Percentiles rank a stretch among this genome's conserved stretches.
Evolutionary conservation across 1,140 invertebrate species (phyloP).

Genomic region (Streblospio benedicti): DNA sequence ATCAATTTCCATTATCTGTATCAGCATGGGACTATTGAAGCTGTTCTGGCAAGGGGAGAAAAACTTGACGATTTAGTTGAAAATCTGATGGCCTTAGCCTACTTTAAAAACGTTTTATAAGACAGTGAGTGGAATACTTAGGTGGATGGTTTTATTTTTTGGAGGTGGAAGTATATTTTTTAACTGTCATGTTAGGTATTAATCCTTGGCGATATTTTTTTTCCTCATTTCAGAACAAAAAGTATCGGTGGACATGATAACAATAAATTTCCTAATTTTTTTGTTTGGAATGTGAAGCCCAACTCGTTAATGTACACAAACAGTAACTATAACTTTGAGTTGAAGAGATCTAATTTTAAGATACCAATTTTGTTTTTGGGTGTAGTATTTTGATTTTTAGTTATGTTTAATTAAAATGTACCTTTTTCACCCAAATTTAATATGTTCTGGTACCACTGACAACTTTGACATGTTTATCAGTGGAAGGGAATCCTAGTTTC

Average conservation of each 20-base stretch:
- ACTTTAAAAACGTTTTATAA: background rate
- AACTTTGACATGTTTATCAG: too few relatives aligned
- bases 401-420: background rate
- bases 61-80: background rate
- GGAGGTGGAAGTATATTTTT: background rate
- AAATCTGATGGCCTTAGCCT: slow-evolving; percentile 82
- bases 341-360: background rate
- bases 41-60: background rate
- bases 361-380: background rate
- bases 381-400: background rate
- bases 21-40: slow-evolving; percentile 55
- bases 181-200: background rate
- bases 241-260: too few relatives aligned
- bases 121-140: background rate
- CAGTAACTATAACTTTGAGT: background rate
- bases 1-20: background rate
- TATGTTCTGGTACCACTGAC: background rate
- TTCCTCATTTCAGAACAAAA: too few relatives aligned
- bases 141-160: background rate
- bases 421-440: background rate
- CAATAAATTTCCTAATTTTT: too few relatives aligned
- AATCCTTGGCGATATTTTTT: too few relatives aligned
- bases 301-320: too few relatives aligned
- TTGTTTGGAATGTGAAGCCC: too few relatives aligned
- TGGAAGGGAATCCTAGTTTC: too few relatives aligned